A percentile compares a stretch with the other conserved stretches of the same genome.
Evolutionary conservation across 2,888 invertebrate species (phyloP).

Genomic region (Lacanobia wlatinum): DNA sequence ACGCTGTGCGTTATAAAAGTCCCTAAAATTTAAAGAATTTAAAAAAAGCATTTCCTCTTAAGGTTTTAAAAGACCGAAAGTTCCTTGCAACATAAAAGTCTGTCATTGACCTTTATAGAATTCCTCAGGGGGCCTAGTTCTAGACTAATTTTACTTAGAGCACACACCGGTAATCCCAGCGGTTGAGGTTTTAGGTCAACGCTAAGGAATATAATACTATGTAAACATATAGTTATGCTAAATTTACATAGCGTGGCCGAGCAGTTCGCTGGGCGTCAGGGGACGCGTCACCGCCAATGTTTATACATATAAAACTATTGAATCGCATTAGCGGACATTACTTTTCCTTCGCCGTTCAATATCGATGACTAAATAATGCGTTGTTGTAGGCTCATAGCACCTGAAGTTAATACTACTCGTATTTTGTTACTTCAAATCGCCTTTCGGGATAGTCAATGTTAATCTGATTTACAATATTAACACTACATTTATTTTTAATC

Average conservation of each 20-base stretch:
- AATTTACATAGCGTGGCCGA: constrained; percentile 46
- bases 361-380: constrained; percentile 11
- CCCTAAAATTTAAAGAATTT: too few species aligned
- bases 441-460: constrained; percentile 2
- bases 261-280: constrained; percentile 37
- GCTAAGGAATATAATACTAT: constrained; percentile 47
- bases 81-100: constrained; percentile 30
- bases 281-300: constrained; percentile 52
- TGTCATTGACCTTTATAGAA: constrained; percentile 22
- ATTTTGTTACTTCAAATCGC: constrained; percentile 14
- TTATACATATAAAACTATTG: constrained; percentile 44
- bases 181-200: constrained; percentile 48
- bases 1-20: too few species aligned
- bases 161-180: constrained; percentile 37
- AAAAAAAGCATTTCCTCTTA: too few species aligned
- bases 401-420: neutral
- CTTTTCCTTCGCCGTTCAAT: constrained; percentile 28
- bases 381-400: constrained; percentile 7
- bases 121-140: constrained; percentile 29
- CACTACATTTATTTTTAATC: constrained; percentile 6
- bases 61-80: constrained; percentile 5
- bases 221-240: constrained; percentile 52
- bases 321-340: constrained; percentile 49
- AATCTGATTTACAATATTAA: constrained; percentile 21
- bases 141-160: constrained; percentile 51